A percentile compares a stretch with the other conserved stretches of the same genome.
These are phyloP conservation scores for Nycticryphes semicollaris DNA, from an alignment of 2,113 vertebrate species.

Conservation along the genomic window DNA sequence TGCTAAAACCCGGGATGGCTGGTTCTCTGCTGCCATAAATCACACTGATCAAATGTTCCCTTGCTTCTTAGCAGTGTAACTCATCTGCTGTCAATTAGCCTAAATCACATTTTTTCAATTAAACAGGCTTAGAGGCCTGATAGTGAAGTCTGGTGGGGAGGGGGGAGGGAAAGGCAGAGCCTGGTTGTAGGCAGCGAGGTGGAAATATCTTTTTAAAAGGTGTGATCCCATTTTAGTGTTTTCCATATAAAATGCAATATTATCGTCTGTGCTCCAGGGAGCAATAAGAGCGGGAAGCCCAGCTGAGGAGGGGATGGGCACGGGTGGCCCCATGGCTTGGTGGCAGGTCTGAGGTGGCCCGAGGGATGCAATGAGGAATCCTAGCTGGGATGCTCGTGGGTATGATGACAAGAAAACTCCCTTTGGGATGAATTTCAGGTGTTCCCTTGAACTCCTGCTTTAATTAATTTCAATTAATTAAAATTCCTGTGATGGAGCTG, in stretches of 20 bases:
- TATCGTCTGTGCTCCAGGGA: constrained; percentile 16
- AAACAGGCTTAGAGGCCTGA: constrained; percentile 58
- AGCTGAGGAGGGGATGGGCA: not conserved
- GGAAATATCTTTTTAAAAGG: constrained; percentile 77
- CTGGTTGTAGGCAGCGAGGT: constrained; percentile 50
- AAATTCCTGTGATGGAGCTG: accelerated
- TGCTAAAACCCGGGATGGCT: constrained; percentile 38
- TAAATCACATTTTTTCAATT: constrained; percentile 79
- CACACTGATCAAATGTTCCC: constrained; percentile 42
- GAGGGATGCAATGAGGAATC: accelerated
- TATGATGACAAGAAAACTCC: accelerated
- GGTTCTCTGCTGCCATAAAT: constrained; percentile 62
- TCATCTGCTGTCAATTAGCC: constrained; percentile 81
- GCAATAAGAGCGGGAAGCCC: not conserved
- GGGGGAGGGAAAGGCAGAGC: constrained; percentile 21
- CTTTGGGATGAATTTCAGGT: not conserved
- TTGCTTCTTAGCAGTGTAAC: constrained; percentile 22
- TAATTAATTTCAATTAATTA: no score
- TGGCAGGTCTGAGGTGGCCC: not conserved
- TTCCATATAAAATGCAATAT: constrained; percentile 60
- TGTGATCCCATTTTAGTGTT: constrained; percentile 70
- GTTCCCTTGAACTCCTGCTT: not conserved
- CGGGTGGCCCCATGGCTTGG: accelerated
- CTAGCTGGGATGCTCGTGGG: not conserved
- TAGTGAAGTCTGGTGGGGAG: constrained; percentile 47